Conservation (phyloP, 2,113 vertebrate species). For the Phocoena sinus region DNA sequence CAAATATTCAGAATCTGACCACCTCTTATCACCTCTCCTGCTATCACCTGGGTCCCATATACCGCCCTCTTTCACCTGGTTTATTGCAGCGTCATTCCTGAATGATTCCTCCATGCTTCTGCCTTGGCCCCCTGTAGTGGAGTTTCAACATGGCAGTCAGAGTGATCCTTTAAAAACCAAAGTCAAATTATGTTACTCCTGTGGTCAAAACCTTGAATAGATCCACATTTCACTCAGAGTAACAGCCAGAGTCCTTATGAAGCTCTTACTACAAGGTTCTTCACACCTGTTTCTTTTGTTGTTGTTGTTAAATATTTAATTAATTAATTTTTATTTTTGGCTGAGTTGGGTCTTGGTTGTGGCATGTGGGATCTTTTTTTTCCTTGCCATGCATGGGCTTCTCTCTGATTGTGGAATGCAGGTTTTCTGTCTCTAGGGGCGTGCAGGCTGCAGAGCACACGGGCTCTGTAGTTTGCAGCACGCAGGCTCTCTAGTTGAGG, state of each 20-base stretch:
- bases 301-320: too few relatives aligned
- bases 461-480: too few relatives aligned
- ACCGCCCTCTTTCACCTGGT: background rate
- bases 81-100: background rate
- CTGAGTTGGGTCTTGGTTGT: too few relatives aligned
- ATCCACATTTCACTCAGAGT: background rate
- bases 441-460: too few relatives aligned
- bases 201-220: background rate
- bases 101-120: background rate
- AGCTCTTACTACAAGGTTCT: background rate
- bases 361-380: too few relatives aligned
- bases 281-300: background rate
- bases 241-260: background rate
- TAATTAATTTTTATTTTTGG: too few relatives aligned
- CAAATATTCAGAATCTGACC: background rate
- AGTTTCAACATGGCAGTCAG: background rate
- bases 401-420: too few relatives aligned
- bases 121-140: fast-evolving
- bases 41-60: background rate
- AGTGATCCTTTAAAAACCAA: background rate
- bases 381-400: too few relatives aligned
- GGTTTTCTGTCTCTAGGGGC: too few relatives aligned
- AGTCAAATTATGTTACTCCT: background rate
- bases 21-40: background rate
- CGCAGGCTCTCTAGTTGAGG: too few relatives aligned